These are phyloP conservation scores for Collichthys lucidus DNA, from an alignment of 2,113 vertebrate genomes.

Conservation along the genomic window DNA sequence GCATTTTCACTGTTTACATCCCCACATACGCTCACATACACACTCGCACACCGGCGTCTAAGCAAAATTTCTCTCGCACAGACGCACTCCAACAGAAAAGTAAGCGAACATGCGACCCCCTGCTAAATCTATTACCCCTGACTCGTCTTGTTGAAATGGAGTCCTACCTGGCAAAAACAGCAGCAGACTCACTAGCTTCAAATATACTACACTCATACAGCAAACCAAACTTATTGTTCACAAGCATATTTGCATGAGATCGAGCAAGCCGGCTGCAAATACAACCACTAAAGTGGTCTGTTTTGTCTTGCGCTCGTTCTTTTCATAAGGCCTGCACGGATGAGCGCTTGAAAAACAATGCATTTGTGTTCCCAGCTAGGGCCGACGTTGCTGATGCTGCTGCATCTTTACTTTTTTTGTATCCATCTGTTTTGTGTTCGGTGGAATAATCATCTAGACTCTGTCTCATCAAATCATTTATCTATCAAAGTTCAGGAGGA, in stretches of 20 bases:
- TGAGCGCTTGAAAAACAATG: constrained; percentile 54
- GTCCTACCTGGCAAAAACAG: constrained; percentile 68
- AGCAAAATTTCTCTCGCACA: constrained; percentile 52
- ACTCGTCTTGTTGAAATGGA: constrained; percentile 78
- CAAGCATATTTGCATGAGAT: constrained; percentile 62
- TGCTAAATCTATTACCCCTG: constrained; percentile 75
- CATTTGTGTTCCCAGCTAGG: constrained; percentile 40
- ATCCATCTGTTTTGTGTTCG: constrained; percentile 48
- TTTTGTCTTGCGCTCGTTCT: constrained; percentile 58
- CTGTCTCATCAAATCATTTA: constrained; percentile 50
- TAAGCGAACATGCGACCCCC: constrained; percentile 58
- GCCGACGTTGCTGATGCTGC: neutral
- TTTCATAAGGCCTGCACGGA: constrained; percentile 40
- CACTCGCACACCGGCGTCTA: constrained; percentile 38
- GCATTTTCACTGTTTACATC: constrained; percentile 72
- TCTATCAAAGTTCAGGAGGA: constrained; percentile 46
- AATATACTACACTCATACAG: constrained; percentile 38
- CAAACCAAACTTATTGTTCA: constrained; percentile 55
- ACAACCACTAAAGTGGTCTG: constrained; percentile 54
- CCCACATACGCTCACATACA: constrained; percentile 18
- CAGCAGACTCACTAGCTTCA: constrained; percentile 50
- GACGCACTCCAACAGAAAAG: constrained; percentile 49
- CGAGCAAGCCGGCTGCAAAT: constrained; percentile 29
- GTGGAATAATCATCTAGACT: constrained; percentile 44
- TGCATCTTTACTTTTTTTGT: constrained; percentile 27